Evolutionary conservation across 2,113 vertebrate species (phyloP).

Genomic region (Blennius ocellaris): DNA sequence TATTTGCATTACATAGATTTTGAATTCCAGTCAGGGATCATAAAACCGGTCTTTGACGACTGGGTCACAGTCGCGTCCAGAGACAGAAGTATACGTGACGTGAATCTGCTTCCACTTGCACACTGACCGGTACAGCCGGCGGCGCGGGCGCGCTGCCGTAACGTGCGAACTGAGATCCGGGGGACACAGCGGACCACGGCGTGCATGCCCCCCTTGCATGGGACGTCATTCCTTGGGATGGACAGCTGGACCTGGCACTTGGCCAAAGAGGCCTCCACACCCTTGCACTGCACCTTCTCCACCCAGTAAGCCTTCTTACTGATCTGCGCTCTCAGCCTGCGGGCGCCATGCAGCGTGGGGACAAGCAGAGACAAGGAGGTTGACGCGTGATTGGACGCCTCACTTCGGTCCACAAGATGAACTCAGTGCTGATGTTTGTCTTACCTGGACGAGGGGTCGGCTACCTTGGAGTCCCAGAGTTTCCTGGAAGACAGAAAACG

Average conservation of each 20-base stretch:
- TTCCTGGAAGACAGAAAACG: constrained; percentile 84
- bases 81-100: too few species aligned
- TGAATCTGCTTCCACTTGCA: neutral
- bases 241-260: constrained; percentile 87
- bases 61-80: too few species aligned
- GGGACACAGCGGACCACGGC: constrained; percentile 89
- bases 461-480: constrained; percentile 91
- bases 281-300: constrained; percentile 88
- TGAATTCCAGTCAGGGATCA: too few species aligned
- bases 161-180: constrained; percentile 79
- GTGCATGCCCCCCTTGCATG: constrained; percentile 88
- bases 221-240: constrained; percentile 63
- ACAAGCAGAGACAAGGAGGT: too few species aligned
- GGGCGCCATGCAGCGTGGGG: neutral
- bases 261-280: constrained; percentile 87
- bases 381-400: too few species aligned
- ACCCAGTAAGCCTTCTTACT: constrained; percentile 91
- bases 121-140: constrained; percentile 79
- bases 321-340: constrained; percentile 85
- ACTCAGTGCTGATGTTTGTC: neutral
- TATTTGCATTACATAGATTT: too few species aligned
- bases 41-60: too few species aligned
- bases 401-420: too few species aligned
- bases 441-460: constrained; percentile 90
- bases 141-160: constrained; percentile 73